Evolutionary conservation across 2,888 invertebrate genomes (phyloP), one percentile per base, ranked within the genome.

Genomic region (Petrolisthes cinctipes): DNA sequence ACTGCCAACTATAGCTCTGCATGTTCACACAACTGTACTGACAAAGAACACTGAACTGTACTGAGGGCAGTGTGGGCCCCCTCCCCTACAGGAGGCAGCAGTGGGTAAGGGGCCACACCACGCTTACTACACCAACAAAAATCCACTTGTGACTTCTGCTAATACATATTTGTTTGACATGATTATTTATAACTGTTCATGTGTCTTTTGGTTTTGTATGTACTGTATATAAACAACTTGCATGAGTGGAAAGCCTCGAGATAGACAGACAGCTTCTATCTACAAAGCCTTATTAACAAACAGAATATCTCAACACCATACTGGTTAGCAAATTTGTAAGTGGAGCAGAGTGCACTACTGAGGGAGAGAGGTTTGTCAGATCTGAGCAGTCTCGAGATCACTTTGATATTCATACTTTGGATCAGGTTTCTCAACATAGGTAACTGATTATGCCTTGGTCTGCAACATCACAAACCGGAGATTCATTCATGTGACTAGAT

Each of bases 111-210:
- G 81, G 66, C 84, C 80, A 84, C 56, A 83, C 78, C 83, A 88
- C 83, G 14, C 37, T 68, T 56, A 84, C 87, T 88, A 88, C 87
- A 84, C 87, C 83, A 84, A 88, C 87, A 88, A 88, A 88, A 88
- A 84, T 88, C 87, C 87, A 84, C 87, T 88, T 88, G 87, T 88
- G 87, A 88, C 87, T 88, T 88, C 84, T 88, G 87, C 87, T 88
- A 84, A 88, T 83, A 88, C 87, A 88, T 83, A 61, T 84, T 83
- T 80, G 82, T 37, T 37, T 37, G 37, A 81, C 84, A 84, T 80
- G 81, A 83, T 81, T 73, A 81, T 81, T 56, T 81, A 81, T 83
- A 87, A 83, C 73, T 84, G 87, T 88, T 71, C 87, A 81, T 84
- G 87, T 88, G 84, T 88, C 81, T 83, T 88, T 88, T 83, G 84